A percentile compares a stretch with the other conserved stretches of the same genome.
Evolutionary conservation across 2,888 invertebrate species (phyloP).

Genomic region (Hypomecis punctinalis): DNA sequence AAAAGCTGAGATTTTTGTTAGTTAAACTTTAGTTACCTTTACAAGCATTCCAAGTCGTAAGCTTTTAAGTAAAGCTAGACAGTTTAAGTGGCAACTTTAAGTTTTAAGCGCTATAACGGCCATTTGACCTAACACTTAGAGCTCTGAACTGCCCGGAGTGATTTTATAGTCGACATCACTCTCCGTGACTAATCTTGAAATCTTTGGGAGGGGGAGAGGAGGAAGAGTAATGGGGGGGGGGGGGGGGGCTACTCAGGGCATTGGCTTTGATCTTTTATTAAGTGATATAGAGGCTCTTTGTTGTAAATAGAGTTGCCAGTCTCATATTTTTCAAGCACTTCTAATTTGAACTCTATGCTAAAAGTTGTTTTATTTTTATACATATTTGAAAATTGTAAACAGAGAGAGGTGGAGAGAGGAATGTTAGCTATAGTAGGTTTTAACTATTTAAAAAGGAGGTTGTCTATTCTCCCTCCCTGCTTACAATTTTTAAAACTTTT

Average conservation of each 20-base stretch:
- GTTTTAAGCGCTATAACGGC: slow-evolving; percentile 17
- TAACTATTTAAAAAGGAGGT: too few relatives aligned
- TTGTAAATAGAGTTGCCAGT: too few relatives aligned
- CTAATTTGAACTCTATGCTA: too few relatives aligned
- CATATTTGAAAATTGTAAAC: too few relatives aligned
- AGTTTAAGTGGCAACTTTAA: slow-evolving; percentile 9
- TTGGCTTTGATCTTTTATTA: slow-evolving; percentile 40
- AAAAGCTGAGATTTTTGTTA: too few relatives aligned
- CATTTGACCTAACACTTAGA: slow-evolving; percentile 21
- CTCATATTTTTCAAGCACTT: too few relatives aligned
- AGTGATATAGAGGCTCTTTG: slow-evolving; percentile 20
- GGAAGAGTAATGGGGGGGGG: background rate
- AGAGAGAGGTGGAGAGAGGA: too few relatives aligned
- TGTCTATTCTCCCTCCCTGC: too few relatives aligned
- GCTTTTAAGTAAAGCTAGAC: background rate
- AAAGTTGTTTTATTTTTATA: too few relatives aligned
- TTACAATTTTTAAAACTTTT: too few relatives aligned
- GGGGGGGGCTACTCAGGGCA: slow-evolving; percentile 9
- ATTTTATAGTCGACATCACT: slow-evolving; percentile 33
- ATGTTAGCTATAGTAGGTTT: too few relatives aligned
- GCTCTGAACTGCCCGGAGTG: slow-evolving; percentile 25
- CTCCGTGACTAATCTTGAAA: slow-evolving; percentile 51
- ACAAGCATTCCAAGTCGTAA: background rate
- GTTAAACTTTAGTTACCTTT: background rate
- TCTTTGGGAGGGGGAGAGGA: slow-evolving; percentile 32